Evolutionary conservation across 2,797 vertebrate species (phyloP), one percentile per base, ranked within the genome.

Genomic region (Poeciliopsis presidionis): DNA sequence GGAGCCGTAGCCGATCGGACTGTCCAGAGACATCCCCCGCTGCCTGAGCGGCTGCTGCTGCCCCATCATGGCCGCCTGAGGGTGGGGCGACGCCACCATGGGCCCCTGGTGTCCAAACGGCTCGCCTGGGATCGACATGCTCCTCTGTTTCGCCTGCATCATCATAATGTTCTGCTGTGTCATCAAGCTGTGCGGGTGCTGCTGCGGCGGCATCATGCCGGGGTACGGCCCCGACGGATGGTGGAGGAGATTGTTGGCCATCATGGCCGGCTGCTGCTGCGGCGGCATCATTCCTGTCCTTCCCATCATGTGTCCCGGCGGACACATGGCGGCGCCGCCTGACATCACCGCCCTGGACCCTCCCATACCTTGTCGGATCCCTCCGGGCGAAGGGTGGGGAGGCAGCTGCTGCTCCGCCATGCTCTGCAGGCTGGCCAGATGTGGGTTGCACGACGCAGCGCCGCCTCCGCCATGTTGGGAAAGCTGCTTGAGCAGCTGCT

Each of bases 131-230:
- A 97, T 95, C 0, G 96, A 92, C 90, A 98, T 95, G 79, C 96
- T 95, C 81, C 98, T 95, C 88, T 99, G 98, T 90, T 99, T 99
- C 74, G 96, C 96, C 94, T 97, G 97, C 97, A 99, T 98, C 95
- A 99, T 96, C 97, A 99, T 97, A 92, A 98, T 96, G 95, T 97
- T 98, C 92, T 99, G 98, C 95, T 99, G 98, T 81, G 96, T 94
- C 96, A 98, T 97, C 92, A 98, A 96, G 93, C 96, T 98, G 94
- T 99, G 98, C 75, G 96, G 95, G 0, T 96, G 95, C 93, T 99
- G 98, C 0, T 96, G 95, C 9, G 95, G 87, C 47, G 95, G 85
- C 95, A 98, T 97, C 95, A 98, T 96, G 89, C 96, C 95, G 1
- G 94, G 89, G 72, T 96, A 95, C 1, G 93, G 90, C 61, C 92